Conservation (phyloP, 2,113 vertebrate genomes). For the Bufo gargarizans region DNA sequence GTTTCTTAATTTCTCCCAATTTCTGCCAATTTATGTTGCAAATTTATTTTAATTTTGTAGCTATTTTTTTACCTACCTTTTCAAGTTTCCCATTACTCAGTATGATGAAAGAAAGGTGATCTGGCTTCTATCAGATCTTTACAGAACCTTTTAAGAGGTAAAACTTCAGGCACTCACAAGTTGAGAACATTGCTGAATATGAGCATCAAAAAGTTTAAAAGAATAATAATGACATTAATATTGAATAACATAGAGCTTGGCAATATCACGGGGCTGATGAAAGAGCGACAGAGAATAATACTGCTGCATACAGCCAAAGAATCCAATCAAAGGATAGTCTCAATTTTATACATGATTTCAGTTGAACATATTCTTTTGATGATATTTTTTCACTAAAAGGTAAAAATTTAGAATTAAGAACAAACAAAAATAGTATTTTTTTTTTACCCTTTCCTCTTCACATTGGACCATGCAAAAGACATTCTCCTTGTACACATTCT, state of each 20-base stretch:
- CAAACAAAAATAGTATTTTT: no score
- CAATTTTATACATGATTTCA: no score
- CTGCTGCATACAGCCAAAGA: background rate
- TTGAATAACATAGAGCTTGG: background rate
- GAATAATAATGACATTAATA: conserved; percentile 16
- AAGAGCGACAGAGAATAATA: background rate
- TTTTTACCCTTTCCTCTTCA: no score
- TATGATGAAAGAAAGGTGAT: conserved; percentile 20
- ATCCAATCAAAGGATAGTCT: background rate
- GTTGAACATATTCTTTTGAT: no score
- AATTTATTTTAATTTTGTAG: conserved; percentile 1
- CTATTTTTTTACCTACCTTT: conserved; percentile 15
- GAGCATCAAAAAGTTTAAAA: conserved; percentile 2
- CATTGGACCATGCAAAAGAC: no score
- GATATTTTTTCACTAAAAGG: no score
- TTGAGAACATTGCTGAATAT: background rate
- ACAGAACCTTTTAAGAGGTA: conserved; percentile 22
- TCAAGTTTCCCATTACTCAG: conserved; percentile 6
- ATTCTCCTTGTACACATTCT: no score
- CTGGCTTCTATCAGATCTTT: background rate
- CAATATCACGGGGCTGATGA: background rate
- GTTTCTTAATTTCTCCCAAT: background rate
- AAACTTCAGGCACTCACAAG: background rate
- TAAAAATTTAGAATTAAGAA: no score
- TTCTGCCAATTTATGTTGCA: background rate